Evolutionary conservation across 1,140 invertebrate genomes (phyloP), one percentile per base, ranked within the genome.

Genomic region (Cotesia chilonis): DNA sequence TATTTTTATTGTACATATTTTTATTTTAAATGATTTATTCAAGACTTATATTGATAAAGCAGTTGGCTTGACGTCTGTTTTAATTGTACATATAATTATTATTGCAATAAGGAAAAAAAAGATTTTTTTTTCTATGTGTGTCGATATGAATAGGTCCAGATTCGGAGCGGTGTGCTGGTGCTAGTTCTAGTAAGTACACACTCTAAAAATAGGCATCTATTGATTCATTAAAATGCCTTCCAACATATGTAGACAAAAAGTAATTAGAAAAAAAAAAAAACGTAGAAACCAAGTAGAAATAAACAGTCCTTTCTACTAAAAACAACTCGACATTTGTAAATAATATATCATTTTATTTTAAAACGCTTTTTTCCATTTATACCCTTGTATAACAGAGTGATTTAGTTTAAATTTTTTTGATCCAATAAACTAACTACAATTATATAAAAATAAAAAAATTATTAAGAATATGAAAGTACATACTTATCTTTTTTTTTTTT

Each of bases 111-210:
- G 41, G 5, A 47, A 47, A 47, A 47, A 47, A 84, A 85, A 79
- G 80, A 78, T 84, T 81, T 81, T 79, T 28, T 83, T 82, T 81
- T 80, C 84, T 86, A 82, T 84, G 84, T 87, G 86, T 84, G 84
- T 83, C 82, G 78, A 78, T 82, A 80, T 76, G 79, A 77, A 79
- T 86, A 90, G 89, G 89, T 89, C 89, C 89, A 71, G 86, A 89
- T 79, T 81, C 85, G 79, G 80, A 87, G 79, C 87, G 85, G 78
- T 90, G 89, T 84, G 79, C 87, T 81, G 87, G 87, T 80, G 78
- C 79, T 73, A 87, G 87, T 78, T 86, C 87, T 83, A 89, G 89
- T 90, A 90, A 90, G 89, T 90, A 89, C 76, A 82, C 71, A 76
- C 52, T 78, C 77, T 74, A 76, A 72, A 70, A 69, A 65, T 65